phyloP scores from a whole-genome alignment of 2,113 vertebrate species.

The Hippocampus abdominalis region DNA sequence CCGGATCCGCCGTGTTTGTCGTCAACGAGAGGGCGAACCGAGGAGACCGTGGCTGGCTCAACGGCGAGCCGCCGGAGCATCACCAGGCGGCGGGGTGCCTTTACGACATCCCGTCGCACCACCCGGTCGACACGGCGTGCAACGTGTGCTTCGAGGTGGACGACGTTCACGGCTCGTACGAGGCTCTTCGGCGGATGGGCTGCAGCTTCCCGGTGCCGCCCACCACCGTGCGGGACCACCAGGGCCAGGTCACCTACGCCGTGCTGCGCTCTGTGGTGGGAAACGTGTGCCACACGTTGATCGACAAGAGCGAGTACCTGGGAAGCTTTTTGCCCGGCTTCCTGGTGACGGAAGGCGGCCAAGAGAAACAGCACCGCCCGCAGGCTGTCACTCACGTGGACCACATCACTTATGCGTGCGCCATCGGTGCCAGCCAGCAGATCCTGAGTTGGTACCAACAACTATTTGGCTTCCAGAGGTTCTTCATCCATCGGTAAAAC shows the following conservation, averaged over 20 bases:
- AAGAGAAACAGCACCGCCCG: background rate
- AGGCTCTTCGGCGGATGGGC: slow-evolving; percentile 66
- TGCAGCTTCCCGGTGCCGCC: slow-evolving; percentile 80
- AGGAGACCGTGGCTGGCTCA: background rate
- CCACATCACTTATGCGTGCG: slow-evolving; percentile 85
- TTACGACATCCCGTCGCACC: slow-evolving; percentile 69
- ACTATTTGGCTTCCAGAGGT: slow-evolving; percentile 82
- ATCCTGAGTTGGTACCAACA: slow-evolving; percentile 83
- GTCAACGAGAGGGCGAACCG: slow-evolving; percentile 71
- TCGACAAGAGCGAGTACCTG: slow-evolving; percentile 75
- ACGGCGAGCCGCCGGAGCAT: slow-evolving; percentile 8
- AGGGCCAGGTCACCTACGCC: slow-evolving; percentile 75
- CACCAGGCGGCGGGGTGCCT: slow-evolving; percentile 19
- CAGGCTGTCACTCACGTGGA: slow-evolving; percentile 80
- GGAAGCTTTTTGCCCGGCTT: slow-evolving; percentile 86
- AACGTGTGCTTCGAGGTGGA: slow-evolving; percentile 90
- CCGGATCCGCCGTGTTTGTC: slow-evolving; percentile 78
- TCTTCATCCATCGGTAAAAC: slow-evolving; percentile 76
- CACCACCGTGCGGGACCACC: slow-evolving; percentile 66
- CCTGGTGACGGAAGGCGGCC: background rate
- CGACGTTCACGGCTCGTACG: slow-evolving; percentile 68
- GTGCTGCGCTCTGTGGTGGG: slow-evolving; percentile 80
- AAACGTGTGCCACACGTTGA: slow-evolving; percentile 85
- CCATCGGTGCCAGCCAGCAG: slow-evolving; percentile 43
- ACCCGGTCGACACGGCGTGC: slow-evolving; percentile 78